These are phyloP conservation scores for Mionectes macconnelli DNA, from an alignment of 2,113 vertebrate genomes.

Conservation along the genomic window DNA sequence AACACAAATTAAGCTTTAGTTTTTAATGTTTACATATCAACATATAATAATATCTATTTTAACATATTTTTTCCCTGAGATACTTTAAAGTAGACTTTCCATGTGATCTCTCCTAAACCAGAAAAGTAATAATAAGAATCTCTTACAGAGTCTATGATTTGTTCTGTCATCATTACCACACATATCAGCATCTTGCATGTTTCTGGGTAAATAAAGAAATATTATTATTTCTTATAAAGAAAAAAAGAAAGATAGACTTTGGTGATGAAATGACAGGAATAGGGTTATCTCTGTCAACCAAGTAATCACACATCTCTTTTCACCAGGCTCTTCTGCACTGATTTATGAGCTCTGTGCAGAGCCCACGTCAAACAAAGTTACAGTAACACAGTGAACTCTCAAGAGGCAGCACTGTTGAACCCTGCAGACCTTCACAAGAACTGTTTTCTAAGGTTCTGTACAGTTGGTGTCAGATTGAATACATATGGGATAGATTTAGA, in stretches of 20 bases:
- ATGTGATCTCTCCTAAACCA: neutral
- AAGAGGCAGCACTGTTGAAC: neutral
- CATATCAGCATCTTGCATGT: neutral
- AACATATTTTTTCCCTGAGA: neutral
- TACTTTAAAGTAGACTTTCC: neutral
- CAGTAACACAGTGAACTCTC: constrained; percentile 38
- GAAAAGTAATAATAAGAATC: neutral
- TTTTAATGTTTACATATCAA: neutral
- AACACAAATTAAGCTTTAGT: neutral
- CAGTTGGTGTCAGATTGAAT: constrained; percentile 22
- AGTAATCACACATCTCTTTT: constrained; percentile 26
- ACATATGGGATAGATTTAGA: constrained; percentile 68
- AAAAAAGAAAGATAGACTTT: neutral
- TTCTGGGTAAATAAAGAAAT: neutral
- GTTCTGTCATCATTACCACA: neutral
- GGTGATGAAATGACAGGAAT: neutral
- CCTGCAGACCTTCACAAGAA: neutral
- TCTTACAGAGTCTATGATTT: neutral
- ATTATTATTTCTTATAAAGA: neutral
- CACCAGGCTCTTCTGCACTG: neutral
- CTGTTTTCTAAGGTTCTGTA: neutral
- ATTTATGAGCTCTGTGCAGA: constrained; percentile 35
- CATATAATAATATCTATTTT: neutral
- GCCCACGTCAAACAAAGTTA: neutral
- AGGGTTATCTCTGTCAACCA: constrained; percentile 2